A percentile compares a stretch with the other conserved stretches of the same genome.
phyloP scores from a whole-genome alignment of 2,888 invertebrate species.

The Drosophila cognata region DNA sequence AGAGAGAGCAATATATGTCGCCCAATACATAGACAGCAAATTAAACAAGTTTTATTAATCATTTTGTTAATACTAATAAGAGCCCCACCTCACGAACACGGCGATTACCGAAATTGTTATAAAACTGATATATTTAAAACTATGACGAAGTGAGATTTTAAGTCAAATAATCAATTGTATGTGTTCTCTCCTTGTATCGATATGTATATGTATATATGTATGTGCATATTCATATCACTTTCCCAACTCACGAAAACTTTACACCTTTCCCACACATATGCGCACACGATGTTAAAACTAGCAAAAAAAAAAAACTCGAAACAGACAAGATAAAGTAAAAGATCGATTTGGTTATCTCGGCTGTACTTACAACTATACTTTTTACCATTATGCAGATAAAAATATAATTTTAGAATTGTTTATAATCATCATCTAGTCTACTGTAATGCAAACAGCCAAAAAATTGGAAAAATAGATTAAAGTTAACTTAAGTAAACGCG shows the following conservation, averaged over 20 bases:
- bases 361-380: not conserved
- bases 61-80: constrained; percentile 3
- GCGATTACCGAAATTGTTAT: not conserved
- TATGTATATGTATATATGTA: not conserved
- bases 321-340: not conserved
- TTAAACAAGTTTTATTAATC: not conserved
- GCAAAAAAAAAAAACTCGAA: not conserved
- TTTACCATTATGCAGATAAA: not conserved
- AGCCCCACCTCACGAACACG: constrained; percentile 1
- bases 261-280: not conserved
- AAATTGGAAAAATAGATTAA: not conserved
- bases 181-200: not conserved
- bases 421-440: not conserved
- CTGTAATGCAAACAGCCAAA: not conserved
- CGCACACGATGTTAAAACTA: not conserved
- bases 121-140: not conserved
- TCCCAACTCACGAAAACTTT: constrained; percentile 14
- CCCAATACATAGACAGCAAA: not conserved
- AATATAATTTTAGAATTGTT: not conserved
- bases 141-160: not conserved
- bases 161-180: constrained; percentile 3
- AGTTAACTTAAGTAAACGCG: not conserved
- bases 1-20: not conserved
- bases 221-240: constrained; percentile 5
- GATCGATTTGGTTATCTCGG: not conserved